A percentile compares a stretch with the other conserved stretches of the same genome.
Conservation (phyloP, 2,113 vertebrate species). For the Boulengeromyrus knoepffleri region DNA sequence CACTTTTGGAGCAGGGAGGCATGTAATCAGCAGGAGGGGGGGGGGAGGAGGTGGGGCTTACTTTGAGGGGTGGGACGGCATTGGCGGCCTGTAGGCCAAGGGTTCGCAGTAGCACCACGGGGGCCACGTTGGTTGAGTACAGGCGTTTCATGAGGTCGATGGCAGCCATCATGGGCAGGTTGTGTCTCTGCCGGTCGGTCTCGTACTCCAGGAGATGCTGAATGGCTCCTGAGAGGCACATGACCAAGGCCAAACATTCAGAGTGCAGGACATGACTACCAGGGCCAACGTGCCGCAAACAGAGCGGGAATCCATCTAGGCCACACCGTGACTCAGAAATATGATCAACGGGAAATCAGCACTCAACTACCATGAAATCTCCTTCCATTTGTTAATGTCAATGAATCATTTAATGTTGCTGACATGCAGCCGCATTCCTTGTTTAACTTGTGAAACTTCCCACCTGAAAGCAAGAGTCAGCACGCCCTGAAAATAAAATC, state of each 20-base stretch:
- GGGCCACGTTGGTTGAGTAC: constrained; percentile 74
- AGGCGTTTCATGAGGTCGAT: constrained; percentile 83
- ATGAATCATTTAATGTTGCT: not conserved
- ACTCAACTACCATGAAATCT: not conserved
- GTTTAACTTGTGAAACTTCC: not conserved
- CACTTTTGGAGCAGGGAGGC: constrained; percentile 48
- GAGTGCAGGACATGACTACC: not conserved
- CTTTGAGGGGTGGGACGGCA: constrained; percentile 75
- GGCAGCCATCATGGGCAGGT: constrained; percentile 81
- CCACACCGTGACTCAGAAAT: not conserved
- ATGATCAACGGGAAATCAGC: not conserved
- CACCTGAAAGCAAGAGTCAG: not conserved
- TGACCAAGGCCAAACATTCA: not conserved
- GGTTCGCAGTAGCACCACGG: constrained; percentile 79
- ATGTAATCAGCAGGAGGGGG: constrained; percentile 60
- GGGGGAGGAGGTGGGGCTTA: constrained; percentile 53
- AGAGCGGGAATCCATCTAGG: not conserved
- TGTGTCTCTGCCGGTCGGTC: constrained; percentile 84
- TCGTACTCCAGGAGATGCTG: constrained; percentile 84
- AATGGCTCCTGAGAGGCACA: constrained; percentile 67
- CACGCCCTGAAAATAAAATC: not conserved
- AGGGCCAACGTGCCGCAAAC: not conserved
- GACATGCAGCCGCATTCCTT: not conserved
- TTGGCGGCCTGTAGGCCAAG: constrained; percentile 91
- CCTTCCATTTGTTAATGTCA: not conserved